Evolutionary conservation across 2,888 invertebrate genomes (phyloP), one percentile per base, ranked within the genome.

Genomic region (Marronus borbonicus): DNA sequence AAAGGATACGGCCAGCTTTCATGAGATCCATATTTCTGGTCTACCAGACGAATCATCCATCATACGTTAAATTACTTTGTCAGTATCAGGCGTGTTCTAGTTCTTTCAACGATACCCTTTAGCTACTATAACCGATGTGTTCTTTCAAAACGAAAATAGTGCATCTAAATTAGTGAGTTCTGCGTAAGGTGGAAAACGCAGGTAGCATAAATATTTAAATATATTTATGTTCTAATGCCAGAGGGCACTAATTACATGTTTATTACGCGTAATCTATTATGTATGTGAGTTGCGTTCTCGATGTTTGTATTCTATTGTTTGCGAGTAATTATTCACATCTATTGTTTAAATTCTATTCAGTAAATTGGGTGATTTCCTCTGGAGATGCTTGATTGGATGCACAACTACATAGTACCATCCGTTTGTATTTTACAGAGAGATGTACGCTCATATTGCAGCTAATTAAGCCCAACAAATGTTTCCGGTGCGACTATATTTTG

Each of bases 41-140:
- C 39, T 24, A 49, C 20, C 12, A 58, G 72, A 72, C 72, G 58
- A 72, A 72, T 72, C 72, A 72, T 72, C 58, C 58, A 72, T 72
- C 72, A 72, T 12, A 28, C 58, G 39, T 58, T 58, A 39, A 58
- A 72, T 72, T 72, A 72, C 58, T 58, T 72, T 36, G 58, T 72
- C 58, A 72, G 72, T 8, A 72, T 58, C 72, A 72, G 72, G 36
- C 58, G 72, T 58, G 72, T 55, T 58, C 72, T 31, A 62, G 62
- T 62, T 62, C 62, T 62, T 62, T 31, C 28, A 14, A 62, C 14
- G 62, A 62, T 62, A 5, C 62, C 31, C 28, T 28, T 17, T 58
- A 58, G 17, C 55, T 20, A 58, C 10, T 3, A n/a, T 1, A 20
- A 20, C 20, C 3, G 7, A 58, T 20, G 20, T 44, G 44, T 12